Evolutionary conservation across 1,140 invertebrate genomes (phyloP).

Genomic region (Trichonephila inaurata): DNA sequence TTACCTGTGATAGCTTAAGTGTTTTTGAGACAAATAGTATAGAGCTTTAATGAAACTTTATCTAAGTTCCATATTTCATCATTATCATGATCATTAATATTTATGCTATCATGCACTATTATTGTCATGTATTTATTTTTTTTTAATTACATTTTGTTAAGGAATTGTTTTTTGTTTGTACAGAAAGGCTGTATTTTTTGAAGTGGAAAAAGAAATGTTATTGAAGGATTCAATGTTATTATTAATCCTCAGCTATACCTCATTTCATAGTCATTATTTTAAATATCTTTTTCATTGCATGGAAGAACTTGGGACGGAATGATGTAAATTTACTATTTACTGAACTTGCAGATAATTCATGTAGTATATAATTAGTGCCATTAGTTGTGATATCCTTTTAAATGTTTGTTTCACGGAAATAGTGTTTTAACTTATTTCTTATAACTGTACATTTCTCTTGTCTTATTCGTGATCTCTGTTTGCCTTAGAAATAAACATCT

Average conservation of each 20-base stretch:
- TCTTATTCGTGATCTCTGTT: not conserved
- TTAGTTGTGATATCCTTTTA: not conserved
- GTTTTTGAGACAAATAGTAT: not conserved
- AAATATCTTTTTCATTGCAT: not conserved
- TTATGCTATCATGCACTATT: conserved; percentile 6
- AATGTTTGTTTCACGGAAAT: not conserved
- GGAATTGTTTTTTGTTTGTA: not conserved
- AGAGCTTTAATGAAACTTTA: conserved; percentile 15
- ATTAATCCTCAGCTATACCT: not conserved
- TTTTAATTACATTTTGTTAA: not conserved
- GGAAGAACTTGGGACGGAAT: not conserved
- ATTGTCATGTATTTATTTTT: conserved; percentile 30
- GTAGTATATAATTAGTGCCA: not conserved
- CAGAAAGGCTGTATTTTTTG: not conserved
- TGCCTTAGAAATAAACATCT: not conserved
- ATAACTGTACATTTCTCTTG: not conserved
- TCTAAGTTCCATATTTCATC: conserved; percentile 11
- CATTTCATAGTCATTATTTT: not conserved
- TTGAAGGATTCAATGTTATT: not conserved
- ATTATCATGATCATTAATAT: conserved; percentile 3
- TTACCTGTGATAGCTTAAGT: not conserved
- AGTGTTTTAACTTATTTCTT: not conserved
- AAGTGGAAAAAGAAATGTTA: not conserved
- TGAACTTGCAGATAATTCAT: not conserved
- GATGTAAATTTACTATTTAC: not conserved